Conservation (phyloP, 2,113 vertebrate species). For the Perca fluviatilis region DNA sequence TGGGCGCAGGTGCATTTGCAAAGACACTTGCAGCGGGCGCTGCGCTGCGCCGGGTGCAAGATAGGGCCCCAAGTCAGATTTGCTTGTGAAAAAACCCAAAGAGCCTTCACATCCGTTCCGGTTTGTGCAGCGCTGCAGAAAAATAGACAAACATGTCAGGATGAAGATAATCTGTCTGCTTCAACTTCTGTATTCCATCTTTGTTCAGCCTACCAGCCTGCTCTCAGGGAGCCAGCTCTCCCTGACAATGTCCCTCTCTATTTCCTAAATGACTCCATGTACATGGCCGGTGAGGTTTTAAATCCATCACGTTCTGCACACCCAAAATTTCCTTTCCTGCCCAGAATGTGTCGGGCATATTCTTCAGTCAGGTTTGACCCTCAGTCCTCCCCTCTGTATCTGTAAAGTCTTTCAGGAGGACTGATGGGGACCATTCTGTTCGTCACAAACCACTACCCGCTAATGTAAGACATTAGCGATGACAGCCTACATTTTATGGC, state of each 20-base stretch:
- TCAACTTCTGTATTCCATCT: too few relatives aligned
- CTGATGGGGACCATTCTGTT: conserved; percentile 55
- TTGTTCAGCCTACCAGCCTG: too few relatives aligned
- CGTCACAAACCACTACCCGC: conserved; percentile 65
- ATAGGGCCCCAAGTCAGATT: too few relatives aligned
- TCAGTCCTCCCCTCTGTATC: not conserved
- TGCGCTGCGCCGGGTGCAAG: too few relatives aligned
- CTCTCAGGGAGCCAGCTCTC: too few relatives aligned
- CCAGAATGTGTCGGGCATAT: not conserved
- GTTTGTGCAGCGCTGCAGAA: too few relatives aligned
- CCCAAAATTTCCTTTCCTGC: not conserved
- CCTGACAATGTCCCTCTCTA: not conserved
- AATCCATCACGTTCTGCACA: not conserved
- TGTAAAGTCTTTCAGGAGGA: conserved; percentile 35
- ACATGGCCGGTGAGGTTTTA: not conserved
- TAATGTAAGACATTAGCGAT: conserved; percentile 60
- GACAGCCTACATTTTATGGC: conserved; percentile 43
- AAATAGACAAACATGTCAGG: too few relatives aligned
- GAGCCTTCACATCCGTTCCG: too few relatives aligned
- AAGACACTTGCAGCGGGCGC: too few relatives aligned
- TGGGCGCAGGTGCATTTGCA: too few relatives aligned
- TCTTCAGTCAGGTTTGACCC: conserved; percentile 16
- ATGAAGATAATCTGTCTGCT: too few relatives aligned
- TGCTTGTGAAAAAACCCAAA: too few relatives aligned
- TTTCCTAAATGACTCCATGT: not conserved